A percentile compares a stretch with the other conserved stretches of the same genome.
Conservation (phyloP, 2,888 invertebrate genomes). For the Drosophila hamatofila region DNA sequence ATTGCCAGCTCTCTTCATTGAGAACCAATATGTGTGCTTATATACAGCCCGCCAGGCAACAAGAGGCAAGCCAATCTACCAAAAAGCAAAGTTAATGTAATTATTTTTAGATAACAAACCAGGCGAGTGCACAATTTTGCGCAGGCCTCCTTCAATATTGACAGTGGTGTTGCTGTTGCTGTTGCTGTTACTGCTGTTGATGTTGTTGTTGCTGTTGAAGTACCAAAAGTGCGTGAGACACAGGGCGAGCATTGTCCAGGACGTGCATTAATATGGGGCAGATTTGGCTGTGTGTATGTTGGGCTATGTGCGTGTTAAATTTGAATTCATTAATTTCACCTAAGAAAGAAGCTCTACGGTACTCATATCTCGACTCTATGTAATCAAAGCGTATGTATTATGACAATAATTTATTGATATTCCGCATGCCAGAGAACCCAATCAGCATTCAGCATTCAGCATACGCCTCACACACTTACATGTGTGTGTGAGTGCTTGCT, state of each 20-base stretch:
- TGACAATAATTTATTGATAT: conserved; percentile 35
- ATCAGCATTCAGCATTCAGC: conserved; percentile 1
- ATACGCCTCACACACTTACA: not conserved
- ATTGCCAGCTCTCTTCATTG: conserved; percentile 2
- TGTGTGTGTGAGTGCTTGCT: not conserved
- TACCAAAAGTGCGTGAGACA: conserved; percentile 52
- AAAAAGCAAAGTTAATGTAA: conserved; percentile 80
- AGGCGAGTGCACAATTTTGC: conserved; percentile 78
- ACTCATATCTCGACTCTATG: conserved; percentile 37
- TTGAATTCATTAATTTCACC: conserved; percentile 31
- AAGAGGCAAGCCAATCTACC: conserved; percentile 45
- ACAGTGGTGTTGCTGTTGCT: conserved; percentile 20
- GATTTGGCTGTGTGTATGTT: not conserved
- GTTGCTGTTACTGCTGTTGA: not conserved
- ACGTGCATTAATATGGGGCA: conserved; percentile 3
- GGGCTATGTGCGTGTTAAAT: conserved; percentile 4
- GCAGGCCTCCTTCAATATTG: conserved; percentile 30
- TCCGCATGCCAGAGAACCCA: conserved; percentile 11
- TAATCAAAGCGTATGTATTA: conserved; percentile 50
- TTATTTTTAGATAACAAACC: conserved; percentile 81
- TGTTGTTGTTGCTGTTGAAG: conserved; percentile 26
- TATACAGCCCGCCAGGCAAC: conserved; percentile 14
- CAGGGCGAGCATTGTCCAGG: not conserved
- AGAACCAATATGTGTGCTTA: conserved; percentile 3
- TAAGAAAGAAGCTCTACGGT: conserved; percentile 25